Evolutionary conservation across 2,797 vertebrate genomes (phyloP).

Genomic region (Pseudotriccus pelzelni): DNA sequence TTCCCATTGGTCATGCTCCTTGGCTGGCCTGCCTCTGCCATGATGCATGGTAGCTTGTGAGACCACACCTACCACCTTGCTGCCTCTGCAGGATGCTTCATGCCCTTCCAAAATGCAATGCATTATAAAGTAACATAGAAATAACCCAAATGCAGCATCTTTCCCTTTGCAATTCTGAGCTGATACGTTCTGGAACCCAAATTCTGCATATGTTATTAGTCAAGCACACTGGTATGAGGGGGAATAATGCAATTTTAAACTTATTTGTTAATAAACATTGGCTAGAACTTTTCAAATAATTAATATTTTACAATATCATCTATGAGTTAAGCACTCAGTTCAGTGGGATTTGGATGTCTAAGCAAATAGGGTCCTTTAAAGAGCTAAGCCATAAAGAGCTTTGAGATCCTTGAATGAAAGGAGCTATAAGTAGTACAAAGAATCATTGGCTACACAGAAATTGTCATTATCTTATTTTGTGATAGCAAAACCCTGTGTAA

Average conservation of each 20-base stretch:
- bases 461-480: slow-evolving; percentile 43
- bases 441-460: slow-evolving; percentile 16
- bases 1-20: not conserved
- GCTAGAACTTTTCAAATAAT: not conserved
- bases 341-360: not conserved
- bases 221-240: not conserved
- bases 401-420: slow-evolving; percentile 45
- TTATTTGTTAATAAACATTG: not conserved
- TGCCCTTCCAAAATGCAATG: not conserved
- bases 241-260: not conserved
- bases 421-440: slow-evolving; percentile 44
- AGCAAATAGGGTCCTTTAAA: slow-evolving; percentile 38
- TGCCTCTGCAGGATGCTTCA: not conserved
- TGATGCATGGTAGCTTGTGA: not conserved
- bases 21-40: not conserved
- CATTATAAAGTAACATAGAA: not conserved
- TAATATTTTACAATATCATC: not conserved
- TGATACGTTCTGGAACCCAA: not conserved
- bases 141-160: not conserved
- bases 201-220: not conserved
- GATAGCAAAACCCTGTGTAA: slow-evolving; percentile 46
- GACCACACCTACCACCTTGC: not conserved
- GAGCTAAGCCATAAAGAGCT: slow-evolving; percentile 24
- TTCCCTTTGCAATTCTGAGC: not conserved
- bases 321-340: not conserved